Percentiles rank a stretch among this genome's conserved stretches.
These are phyloP conservation scores for Mareca strepera DNA, from an alignment of 2,797 vertebrate species.

Conservation along the genomic window DNA sequence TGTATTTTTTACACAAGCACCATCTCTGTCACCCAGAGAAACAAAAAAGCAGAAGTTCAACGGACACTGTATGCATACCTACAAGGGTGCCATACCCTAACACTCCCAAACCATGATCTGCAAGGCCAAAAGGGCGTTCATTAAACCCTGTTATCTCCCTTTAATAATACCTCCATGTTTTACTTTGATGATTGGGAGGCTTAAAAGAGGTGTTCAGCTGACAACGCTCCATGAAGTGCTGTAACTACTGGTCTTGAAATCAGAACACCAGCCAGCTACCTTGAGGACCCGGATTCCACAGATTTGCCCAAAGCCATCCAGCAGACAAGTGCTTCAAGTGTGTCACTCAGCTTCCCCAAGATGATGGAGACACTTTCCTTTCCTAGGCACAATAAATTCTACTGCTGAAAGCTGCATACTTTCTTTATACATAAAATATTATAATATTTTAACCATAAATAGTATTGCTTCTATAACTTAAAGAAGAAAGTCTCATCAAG, in stretches of 20 bases:
- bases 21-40: not conserved
- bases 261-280: not conserved
- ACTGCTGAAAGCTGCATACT: not conserved
- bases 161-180: not conserved
- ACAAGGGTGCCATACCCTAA: not conserved
- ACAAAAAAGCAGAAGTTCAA: not conserved
- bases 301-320: not conserved
- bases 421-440: slow-evolving; percentile 11
- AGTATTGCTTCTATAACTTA: not conserved
- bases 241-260: not conserved
- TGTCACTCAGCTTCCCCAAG: not conserved
- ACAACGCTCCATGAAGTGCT: not conserved
- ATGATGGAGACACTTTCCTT: not conserved
- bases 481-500: not conserved
- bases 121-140: not conserved
- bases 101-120: not conserved
- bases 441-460: not conserved
- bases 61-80: fast-evolving
- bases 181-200: not conserved
- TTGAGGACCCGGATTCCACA: not conserved
- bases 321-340: not conserved
- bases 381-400: not conserved
- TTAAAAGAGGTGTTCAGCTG: not conserved
- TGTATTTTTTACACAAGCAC: not conserved
- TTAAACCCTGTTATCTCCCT: not conserved